Evolutionary conservation across 2,888 invertebrate genomes (phyloP).

Genomic region (Odiellus spinosus): DNA sequence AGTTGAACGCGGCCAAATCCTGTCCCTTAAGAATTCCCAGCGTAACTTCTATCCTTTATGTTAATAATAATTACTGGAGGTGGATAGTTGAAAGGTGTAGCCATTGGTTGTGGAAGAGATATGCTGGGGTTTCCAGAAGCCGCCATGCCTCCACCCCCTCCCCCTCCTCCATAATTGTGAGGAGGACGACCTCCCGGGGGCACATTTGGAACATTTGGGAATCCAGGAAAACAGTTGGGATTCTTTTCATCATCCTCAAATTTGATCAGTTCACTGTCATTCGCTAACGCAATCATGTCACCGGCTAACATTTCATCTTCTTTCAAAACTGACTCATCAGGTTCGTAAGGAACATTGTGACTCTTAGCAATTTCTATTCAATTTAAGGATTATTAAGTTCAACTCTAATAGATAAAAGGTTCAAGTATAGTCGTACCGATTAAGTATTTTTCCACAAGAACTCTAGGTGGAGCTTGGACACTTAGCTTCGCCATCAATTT

Average conservation of each 20-base stretch:
- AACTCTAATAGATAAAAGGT: too few species aligned
- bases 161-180: slow-evolving; percentile 12
- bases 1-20: too few species aligned
- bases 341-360: slow-evolving; percentile 84
- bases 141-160: slow-evolving; percentile 2
- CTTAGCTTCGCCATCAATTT: slow-evolving; percentile 85
- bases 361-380: slow-evolving; percentile 91
- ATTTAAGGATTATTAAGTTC: slow-evolving; percentile 29
- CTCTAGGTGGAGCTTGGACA: slow-evolving; percentile 84
- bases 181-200: slow-evolving; percentile 6
- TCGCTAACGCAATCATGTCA: slow-evolving; percentile 39
- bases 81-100: slow-evolving; percentile 40
- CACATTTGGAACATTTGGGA: too few species aligned
- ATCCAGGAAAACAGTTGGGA: background rate
- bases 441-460: slow-evolving; percentile 69
- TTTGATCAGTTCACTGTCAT: slow-evolving; percentile 28
- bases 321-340: slow-evolving; percentile 79
- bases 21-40: too few species aligned
- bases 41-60: too few species aligned
- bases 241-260: slow-evolving; percentile 30
- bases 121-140: slow-evolving; percentile 10
- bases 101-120: slow-evolving; percentile 13
- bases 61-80: slow-evolving; percentile 8
- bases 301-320: slow-evolving; percentile 39
- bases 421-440: slow-evolving; percentile 11